Evolutionary conservation across 2,797 vertebrate genomes (phyloP).

Genomic region (Siniperca scherzeri): DNA sequence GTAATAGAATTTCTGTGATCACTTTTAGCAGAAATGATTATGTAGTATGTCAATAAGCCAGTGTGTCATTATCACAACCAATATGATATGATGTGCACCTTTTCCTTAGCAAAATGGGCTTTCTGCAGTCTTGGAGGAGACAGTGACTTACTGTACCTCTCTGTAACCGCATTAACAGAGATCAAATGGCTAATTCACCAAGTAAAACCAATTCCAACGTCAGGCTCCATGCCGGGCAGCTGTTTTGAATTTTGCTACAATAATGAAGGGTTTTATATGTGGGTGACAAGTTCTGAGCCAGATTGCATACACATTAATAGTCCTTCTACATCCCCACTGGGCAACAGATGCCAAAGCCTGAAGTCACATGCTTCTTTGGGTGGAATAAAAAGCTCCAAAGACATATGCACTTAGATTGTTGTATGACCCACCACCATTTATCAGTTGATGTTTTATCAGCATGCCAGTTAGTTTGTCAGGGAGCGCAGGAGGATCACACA

Average conservation of each 20-base stretch:
- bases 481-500: constrained; percentile 5
- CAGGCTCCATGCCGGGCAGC: constrained; percentile 57
- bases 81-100: constrained; percentile 15
- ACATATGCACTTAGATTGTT: neutral
- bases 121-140: constrained; percentile 24
- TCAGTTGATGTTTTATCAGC: neutral
- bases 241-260: constrained; percentile 63
- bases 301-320: constrained; percentile 41
- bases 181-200: constrained; percentile 73
- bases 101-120: constrained; percentile 16
- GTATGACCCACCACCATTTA: neutral
- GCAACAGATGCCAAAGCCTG: constrained; percentile 31
- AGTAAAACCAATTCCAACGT: constrained; percentile 43
- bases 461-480: constrained; percentile 16
- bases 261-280: constrained; percentile 67
- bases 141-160: constrained; percentile 24
- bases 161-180: constrained; percentile 41
- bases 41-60: neutral
- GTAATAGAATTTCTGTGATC: neutral
- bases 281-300: constrained; percentile 64
- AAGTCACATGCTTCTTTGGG: constrained; percentile 13
- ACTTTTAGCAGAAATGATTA: constrained; percentile 5
- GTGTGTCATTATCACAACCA: constrained; percentile 7
- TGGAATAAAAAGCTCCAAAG: neutral
- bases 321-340: constrained; percentile 27